A percentile compares a stretch with the other conserved stretches of the same genome.
phyloP scores from a whole-genome alignment of 2,797 vertebrate species.

The Amblyraja radiata region DNA sequence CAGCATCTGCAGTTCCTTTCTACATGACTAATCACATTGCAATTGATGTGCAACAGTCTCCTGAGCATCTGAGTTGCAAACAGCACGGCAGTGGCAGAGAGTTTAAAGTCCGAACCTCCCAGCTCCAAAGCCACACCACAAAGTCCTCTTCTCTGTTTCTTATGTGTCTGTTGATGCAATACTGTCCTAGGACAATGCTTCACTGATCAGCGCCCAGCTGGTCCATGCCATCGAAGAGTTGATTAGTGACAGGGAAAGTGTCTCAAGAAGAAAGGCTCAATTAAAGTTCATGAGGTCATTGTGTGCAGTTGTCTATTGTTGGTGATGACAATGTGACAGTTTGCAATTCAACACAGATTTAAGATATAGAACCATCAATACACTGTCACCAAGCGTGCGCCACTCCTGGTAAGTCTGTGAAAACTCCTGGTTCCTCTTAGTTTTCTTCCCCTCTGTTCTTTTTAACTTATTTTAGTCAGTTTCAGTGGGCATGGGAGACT shows the following conservation, averaged over 20 bases:
- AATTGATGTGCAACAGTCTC: too few species aligned
- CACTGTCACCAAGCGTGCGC: too few species aligned
- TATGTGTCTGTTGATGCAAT: neutral
- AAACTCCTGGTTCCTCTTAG: neutral
- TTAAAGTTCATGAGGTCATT: neutral
- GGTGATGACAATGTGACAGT: neutral
- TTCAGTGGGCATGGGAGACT: neutral
- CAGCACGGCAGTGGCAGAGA: neutral
- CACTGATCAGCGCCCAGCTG: neutral
- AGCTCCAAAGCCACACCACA: neutral
- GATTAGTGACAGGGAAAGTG: neutral
- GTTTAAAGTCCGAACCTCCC: neutral
- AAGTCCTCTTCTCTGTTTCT: neutral
- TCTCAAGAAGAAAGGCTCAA: neutral
- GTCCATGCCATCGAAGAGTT: neutral
- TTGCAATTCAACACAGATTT: neutral
- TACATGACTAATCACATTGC: too few species aligned
- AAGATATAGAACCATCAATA: neutral
- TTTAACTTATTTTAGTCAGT: constrained; percentile 6
- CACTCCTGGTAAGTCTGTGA: neutral
- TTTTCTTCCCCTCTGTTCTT: neutral
- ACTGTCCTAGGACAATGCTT: neutral
- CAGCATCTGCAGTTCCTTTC: too few species aligned
- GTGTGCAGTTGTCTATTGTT: neutral
- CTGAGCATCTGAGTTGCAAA: neutral